Evolutionary conservation across 2,113 vertebrate genomes (phyloP).

Genomic region (Aythya baeri): DNA sequence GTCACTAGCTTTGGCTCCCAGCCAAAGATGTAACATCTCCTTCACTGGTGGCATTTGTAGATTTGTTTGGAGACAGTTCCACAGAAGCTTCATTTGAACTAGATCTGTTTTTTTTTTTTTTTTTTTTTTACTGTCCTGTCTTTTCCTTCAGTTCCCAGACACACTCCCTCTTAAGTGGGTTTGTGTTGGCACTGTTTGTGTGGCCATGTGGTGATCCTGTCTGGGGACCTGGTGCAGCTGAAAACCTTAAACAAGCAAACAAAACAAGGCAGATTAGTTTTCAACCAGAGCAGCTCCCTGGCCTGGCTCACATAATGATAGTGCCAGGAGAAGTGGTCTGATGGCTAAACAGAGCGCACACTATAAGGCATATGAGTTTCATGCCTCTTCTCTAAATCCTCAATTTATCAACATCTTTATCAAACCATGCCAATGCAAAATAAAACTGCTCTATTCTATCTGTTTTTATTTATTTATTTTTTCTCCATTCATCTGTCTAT

Average conservation of each 20-base stretch:
- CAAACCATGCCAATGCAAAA: background rate
- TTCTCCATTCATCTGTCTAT: background rate
- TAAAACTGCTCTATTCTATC: background rate
- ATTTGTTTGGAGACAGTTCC: background rate
- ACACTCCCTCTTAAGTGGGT: background rate
- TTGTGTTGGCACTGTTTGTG: background rate
- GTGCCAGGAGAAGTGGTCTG: background rate
- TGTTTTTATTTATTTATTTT: background rate
- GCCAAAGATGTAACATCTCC: background rate
- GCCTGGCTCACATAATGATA: background rate
- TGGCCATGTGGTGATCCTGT: background rate
- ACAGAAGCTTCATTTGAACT: background rate
- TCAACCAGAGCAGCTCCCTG: background rate
- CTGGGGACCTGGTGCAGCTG: background rate
- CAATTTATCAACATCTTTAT: background rate
- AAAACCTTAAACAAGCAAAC: background rate
- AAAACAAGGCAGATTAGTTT: background rate
- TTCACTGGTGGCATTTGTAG: rapidly evolving
- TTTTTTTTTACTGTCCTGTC: background rate
- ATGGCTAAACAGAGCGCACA: background rate
- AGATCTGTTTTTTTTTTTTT: background rate
- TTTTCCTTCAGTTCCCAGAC: background rate
- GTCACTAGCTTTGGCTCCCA: background rate
- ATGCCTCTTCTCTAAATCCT: background rate
- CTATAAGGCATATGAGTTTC: background rate